These are phyloP conservation scores for Tenebrio molitor DNA, from an alignment of 1,140 invertebrate genomes.

Conservation along the genomic window DNA sequence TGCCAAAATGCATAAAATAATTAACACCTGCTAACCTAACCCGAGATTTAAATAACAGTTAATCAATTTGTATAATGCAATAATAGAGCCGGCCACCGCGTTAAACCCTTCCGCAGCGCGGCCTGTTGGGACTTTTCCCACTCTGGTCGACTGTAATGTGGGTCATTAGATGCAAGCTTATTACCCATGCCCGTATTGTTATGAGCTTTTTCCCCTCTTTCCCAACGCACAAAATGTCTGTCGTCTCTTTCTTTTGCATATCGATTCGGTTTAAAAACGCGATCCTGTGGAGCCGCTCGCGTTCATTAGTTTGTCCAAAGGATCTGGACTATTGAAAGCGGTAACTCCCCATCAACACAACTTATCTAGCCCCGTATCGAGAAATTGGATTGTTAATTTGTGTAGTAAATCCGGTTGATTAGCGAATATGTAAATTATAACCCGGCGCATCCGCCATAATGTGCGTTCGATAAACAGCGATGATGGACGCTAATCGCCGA, in stretches of 20 bases:
- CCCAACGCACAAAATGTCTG: background rate
- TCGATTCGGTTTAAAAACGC: conserved; percentile 17
- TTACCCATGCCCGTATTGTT: conserved; percentile 34
- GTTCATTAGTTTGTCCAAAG: conserved; percentile 9
- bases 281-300: conserved; percentile 1
- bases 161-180: conserved; percentile 46
- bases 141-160: conserved; percentile 30
- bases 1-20: conserved; percentile 24
- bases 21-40: conserved; percentile 27
- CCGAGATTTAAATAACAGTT: conserved; percentile 40
- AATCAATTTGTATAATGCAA: conserved; percentile 44
- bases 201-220: conserved; percentile 24
- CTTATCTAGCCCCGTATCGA: background rate
- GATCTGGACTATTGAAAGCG: conserved; percentile 8
- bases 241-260: conserved; percentile 27
- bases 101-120: background rate
- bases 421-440: conserved; percentile 11
- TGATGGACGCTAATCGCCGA: background rate
- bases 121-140: conserved; percentile 22
- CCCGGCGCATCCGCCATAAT: conserved; percentile 38
- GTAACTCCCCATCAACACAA: conserved; percentile 3
- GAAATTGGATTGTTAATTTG: conserved; percentile 17
- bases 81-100: background rate
- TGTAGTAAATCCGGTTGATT: background rate
- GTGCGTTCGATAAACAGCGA: conserved; percentile 4